Percentiles rank a stretch among this genome's conserved stretches.
These are phyloP conservation scores for Apotomis betuletana DNA, from an alignment of 2,888 invertebrate genomes.

Conservation along the genomic window DNA sequence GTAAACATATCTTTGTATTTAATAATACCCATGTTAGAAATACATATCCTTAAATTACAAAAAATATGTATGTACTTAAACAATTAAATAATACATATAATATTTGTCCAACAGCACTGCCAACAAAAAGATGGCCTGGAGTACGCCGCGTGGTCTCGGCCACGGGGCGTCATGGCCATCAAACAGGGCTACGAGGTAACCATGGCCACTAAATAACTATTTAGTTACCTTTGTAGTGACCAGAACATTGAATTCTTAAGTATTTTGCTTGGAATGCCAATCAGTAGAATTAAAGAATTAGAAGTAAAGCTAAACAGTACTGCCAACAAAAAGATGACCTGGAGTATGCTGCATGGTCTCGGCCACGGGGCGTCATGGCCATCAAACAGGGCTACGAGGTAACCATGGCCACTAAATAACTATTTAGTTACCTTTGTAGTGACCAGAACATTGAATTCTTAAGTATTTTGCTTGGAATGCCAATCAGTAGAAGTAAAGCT, in stretches of 20 bases:
- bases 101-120: conserved; percentile 82
- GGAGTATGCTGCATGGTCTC: conserved; percentile 53
- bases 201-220: conserved; percentile 22
- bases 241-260: too few relatives aligned
- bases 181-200: conserved; percentile 85
- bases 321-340: too few relatives aligned
- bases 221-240: not conserved
- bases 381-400: too few relatives aligned
- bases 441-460: not conserved
- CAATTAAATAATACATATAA: conserved; percentile 34
- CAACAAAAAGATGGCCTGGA: conserved; percentile 85
- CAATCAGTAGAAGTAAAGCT: too few relatives aligned
- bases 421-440: not conserved
- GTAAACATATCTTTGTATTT: too few relatives aligned
- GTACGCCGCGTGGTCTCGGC: conserved; percentile 83
- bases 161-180: conserved; percentile 84
- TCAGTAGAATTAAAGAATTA: too few relatives aligned
- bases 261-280: too few relatives aligned
- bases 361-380: too few relatives aligned
- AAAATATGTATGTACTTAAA: not conserved
- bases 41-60: too few relatives aligned
- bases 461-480: too few relatives aligned
- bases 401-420: not conserved
- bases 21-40: too few relatives aligned
- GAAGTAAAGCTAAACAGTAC: too few relatives aligned